phyloP scores from a whole-genome alignment of 2,888 invertebrate genomes.

The Hetaerina titia region DNA sequence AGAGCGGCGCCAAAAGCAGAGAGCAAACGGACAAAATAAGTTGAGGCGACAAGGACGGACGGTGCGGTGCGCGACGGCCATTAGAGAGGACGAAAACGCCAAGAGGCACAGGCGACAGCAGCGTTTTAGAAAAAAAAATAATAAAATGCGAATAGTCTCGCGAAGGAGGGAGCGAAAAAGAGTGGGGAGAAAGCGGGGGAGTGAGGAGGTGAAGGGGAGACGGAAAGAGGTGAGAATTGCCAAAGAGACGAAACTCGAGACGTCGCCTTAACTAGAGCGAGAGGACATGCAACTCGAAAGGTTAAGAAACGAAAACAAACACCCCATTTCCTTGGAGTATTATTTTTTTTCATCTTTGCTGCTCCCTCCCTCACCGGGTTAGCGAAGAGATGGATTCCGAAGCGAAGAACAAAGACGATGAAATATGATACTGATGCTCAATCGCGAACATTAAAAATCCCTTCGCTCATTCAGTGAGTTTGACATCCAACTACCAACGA shows the following conservation, averaged over 20 bases:
- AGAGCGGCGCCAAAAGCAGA: neutral
- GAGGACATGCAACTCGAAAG: conserved; percentile 40
- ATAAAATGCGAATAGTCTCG: neutral
- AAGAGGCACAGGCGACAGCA: neutral
- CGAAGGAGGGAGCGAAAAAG: neutral
- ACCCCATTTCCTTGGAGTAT: conserved; percentile 13
- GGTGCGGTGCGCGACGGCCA: neutral
- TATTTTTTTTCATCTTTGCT: neutral
- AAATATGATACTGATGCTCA: no score
- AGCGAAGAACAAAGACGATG: no score
- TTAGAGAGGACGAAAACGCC: neutral
- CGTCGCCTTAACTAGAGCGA: conserved; percentile 58
- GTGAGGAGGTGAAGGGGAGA: neutral
- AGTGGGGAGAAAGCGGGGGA: neutral
- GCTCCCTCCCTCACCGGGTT: neutral
- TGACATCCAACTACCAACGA: no score
- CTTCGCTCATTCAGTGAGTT: no score
- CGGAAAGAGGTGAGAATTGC: conserved; percentile 10
- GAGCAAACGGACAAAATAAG: conserved; percentile 1
- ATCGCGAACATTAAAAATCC: neutral
- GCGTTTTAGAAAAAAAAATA: neutral
- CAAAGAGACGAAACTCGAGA: conserved; percentile 63
- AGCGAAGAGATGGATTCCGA: no score
- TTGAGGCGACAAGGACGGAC: neutral
- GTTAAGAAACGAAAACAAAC: conserved; percentile 27